Base-by-base conservation (phyloP, 1,140 invertebrate genomes). In the Uloborus diversus region DNA sequence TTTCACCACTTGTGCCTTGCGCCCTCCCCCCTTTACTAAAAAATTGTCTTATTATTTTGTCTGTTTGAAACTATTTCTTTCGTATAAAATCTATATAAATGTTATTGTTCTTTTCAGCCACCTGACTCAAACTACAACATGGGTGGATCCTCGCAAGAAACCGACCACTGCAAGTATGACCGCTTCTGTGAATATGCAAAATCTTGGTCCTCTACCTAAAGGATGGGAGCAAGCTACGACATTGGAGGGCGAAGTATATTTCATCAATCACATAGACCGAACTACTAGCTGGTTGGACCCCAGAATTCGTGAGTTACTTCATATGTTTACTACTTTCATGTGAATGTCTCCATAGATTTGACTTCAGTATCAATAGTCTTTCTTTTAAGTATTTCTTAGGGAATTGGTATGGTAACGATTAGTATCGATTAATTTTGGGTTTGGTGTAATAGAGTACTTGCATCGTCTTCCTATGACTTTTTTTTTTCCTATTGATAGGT, bases 191-290 rank as follows among this genome's bases (percentile, higher is more conserved):
- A 69, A 79, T 25, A 64, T 79, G 70, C 68, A 82, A 28, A 82
- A 53, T 35, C 85, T 95, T 84, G 94, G 93, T 56, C 91, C 94
- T 70, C 89, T 98, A 83, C 96, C 96, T 59, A 94, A 96, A 78
- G 96, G 95, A 82, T 99, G 96, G 96, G 96, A 98, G 87, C 94
- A 97, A 88, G 94, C 95, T 30, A 89, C 92, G 79, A 98, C 96
- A 80, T 90, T 92, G 57, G 95, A 97, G 86, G 96, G 96, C 82
- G 96, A 98, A 88, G 91, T 95, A 79, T 98, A 98, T 89, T 98
- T 96, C 88, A 98, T 99, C 87, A 96, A 99, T 88, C 96, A 98
- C 88, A 92, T 93, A 85, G 93, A 94, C 69, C 91, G 94, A 86
- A 95, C 94, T 84, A 98, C 96, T 49, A 96, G 95, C 81, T 98